phyloP scores from a whole-genome alignment of 1,140 invertebrate species.

The Ceratitis capitata region DNA sequence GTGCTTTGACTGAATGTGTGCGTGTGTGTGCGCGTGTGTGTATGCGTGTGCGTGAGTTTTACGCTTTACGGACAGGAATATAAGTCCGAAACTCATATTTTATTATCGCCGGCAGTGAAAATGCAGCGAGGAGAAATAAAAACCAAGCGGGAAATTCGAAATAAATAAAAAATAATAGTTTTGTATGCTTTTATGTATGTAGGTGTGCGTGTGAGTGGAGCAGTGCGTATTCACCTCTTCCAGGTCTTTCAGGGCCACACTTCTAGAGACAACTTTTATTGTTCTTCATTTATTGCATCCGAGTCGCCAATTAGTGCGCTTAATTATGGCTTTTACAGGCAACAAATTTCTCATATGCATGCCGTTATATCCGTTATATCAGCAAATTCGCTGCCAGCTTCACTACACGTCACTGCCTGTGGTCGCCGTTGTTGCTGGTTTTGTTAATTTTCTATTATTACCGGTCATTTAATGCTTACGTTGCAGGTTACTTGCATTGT shows the following conservation, averaged over 20 bases:
- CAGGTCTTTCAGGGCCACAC: background rate
- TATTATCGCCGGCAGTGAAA: background rate
- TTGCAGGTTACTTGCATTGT: no score
- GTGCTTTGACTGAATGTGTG: background rate
- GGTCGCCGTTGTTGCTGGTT: background rate
- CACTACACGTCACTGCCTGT: background rate
- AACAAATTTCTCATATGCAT: background rate
- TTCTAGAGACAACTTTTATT: background rate
- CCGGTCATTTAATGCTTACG: background rate
- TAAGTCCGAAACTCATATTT: background rate
- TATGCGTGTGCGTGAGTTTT: background rate
- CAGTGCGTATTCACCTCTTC: background rate
- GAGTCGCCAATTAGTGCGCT: slow-evolving; percentile 20
- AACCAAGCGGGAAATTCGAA: no score
- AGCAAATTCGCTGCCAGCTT: no score
- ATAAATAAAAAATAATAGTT: background rate
- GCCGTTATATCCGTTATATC: background rate
- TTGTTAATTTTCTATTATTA: background rate
- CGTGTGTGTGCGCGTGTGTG: background rate
- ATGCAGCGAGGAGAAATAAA: background rate
- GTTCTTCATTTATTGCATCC: background rate
- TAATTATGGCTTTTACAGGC: slow-evolving; percentile 16
- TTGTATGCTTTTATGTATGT: background rate
- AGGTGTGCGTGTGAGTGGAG: background rate
- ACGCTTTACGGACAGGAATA: background rate